phyloP scores from a whole-genome alignment of 2,888 invertebrate species.

The Pterostichus niger region DNA sequence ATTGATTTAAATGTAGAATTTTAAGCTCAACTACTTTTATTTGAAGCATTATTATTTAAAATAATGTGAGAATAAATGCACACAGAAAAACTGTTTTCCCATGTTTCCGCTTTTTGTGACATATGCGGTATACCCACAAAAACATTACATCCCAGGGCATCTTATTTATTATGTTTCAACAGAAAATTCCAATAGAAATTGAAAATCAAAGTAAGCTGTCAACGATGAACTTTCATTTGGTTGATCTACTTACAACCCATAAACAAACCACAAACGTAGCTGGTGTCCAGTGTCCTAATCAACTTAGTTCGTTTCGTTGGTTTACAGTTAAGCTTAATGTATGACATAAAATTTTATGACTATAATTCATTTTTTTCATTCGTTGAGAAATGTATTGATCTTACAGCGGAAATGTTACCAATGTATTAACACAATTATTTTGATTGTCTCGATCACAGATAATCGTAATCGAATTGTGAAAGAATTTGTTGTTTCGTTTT shows the following conservation, averaged over 20 bases:
- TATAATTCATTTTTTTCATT: slow-evolving; percentile 57
- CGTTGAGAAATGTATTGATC: neutral
- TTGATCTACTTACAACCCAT: neutral
- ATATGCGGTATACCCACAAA: too few species aligned
- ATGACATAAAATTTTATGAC: slow-evolving; percentile 62
- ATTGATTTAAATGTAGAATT: too few species aligned
- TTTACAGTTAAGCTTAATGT: slow-evolving; percentile 61
- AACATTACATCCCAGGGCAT: too few species aligned
- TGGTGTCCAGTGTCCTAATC: slow-evolving; percentile 39
- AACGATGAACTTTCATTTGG: neutral
- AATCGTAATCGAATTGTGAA: neutral
- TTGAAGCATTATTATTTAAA: too few species aligned
- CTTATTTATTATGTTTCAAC: too few species aligned
- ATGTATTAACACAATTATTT: neutral
- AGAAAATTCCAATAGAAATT: too few species aligned
- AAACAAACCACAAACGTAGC: slow-evolving; percentile 49
- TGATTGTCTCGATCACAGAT: neutral
- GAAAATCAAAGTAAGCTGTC: too few species aligned
- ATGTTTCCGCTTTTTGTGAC: too few species aligned
- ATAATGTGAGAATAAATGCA: too few species aligned
- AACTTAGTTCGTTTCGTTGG: slow-evolving; percentile 12
- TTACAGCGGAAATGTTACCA: neutral
- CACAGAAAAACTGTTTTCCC: too few species aligned
- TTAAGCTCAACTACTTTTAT: too few species aligned
- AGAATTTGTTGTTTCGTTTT: neutral